Percentiles rank a stretch among this genome's conserved stretches.
Evolutionary conservation across 1,140 invertebrate species (phyloP).

Genomic region (Heliconius nattereri): DNA sequence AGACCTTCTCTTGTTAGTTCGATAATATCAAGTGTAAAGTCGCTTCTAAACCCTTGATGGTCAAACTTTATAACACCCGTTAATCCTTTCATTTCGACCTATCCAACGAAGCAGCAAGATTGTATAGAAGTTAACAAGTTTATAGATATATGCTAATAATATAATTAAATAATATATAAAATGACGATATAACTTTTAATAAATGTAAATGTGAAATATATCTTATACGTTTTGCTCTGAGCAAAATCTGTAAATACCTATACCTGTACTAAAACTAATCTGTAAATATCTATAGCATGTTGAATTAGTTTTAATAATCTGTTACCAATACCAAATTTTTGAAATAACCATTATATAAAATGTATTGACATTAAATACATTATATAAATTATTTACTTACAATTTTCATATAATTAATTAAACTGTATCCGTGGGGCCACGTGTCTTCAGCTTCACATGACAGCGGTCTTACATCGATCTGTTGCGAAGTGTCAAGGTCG

Average conservation of each 20-base stretch:
- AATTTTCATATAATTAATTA: conserved; percentile 99
- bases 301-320: too few relatives aligned
- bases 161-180: too few relatives aligned
- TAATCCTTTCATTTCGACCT: conserved; percentile 95
- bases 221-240: not conserved
- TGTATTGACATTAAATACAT: not conserved
- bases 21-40: conserved; percentile 94
- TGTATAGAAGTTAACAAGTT: not conserved
- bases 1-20: conserved; percentile 91
- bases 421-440: conserved; percentile 96
- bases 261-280: too few relatives aligned
- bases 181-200: too few relatives aligned
- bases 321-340: too few relatives aligned
- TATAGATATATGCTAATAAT: not conserved
- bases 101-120: conserved; percentile 37
- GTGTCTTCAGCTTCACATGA: conserved; percentile 95
- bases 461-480: conserved; percentile 93
- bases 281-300: too few relatives aligned
- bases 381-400: conserved; percentile 88
- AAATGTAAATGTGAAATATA: too few relatives aligned
- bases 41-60: conserved; percentile 94
- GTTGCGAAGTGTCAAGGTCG: conserved; percentile 93
- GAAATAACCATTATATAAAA: not conserved
- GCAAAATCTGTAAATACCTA: too few relatives aligned
- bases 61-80: conserved; percentile 97